Base-by-base conservation (phyloP, 2,113 vertebrate species). In the Pithys albifrons region DNA sequence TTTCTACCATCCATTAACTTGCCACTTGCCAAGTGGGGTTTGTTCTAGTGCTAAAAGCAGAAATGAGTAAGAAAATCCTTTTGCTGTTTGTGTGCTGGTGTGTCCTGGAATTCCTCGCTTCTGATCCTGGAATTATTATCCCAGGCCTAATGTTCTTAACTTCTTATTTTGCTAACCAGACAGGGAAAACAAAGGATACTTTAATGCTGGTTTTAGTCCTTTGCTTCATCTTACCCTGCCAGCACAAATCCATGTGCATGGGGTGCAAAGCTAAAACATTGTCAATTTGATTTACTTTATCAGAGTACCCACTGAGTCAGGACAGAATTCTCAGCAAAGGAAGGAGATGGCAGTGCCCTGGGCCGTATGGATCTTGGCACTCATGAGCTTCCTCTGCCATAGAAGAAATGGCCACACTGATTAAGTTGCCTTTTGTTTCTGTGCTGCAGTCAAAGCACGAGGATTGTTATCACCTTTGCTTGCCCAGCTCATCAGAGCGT, bases 401-500 rank as follows among this genome's bases (percentile, higher is more conserved):
- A 25, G 58, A 33, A 75, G 45, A 52, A 52, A 19, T 24, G 19
- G 16, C 48, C 0, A 4, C 2, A 1, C 7, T 5, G 5, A n/a
- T n/a, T 64, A 27, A 61, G 20, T 6, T 45, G 33, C 12, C 6
- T 27, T 55, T 73, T 62, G 52, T 15, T 77, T 33, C 31, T 20
- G 17, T 45, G 35, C 23, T 1, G 1, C 19, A 27, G 64, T 28
- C 37, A 27, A 51, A 69, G n/a, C 1, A 0, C 5, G 20, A 82
- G 37, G 28, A 25, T 69, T 88, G 74, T 59, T 48, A 23, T 20
- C 2, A 1, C 12, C 8, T 83, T 82, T 76, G 65, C 46, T 83
- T 27, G 23, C 41, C 54, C 6, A 15, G 28, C 22, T 72, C 19
- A 12, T 31, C 33, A 71, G 58, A 84, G 46, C n/a, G 46, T 54